Base-by-base conservation (phyloP, 2,888 invertebrate species). In the Parasteatoda lunata region DNA sequence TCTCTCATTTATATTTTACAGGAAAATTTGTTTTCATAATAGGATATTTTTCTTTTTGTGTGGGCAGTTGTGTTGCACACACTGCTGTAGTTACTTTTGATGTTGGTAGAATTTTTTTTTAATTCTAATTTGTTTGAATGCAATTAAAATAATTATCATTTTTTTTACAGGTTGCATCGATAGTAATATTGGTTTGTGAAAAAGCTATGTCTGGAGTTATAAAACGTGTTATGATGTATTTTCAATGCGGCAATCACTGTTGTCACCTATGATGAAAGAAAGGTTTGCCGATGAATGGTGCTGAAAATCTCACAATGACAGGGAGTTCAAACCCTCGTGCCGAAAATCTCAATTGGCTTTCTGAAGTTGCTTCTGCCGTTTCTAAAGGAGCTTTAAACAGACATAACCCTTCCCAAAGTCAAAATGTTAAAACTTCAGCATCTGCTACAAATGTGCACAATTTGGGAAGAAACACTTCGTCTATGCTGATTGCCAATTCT, bases 331-430 rank as follows among this genome's bases (percentile, higher is more conserved):
- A 80, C 64, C 79, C 83, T 52, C 79, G 64, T 52, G 15, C 76
- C 72, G 89, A 89, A 30, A 82, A 89, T 45, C 75, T 89, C 13
- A 80, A 79, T 72, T 89, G 89, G 89, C 78, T 89, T n/a, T 78
- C 89, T 30, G 86, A 89, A 69, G 85, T 89, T 51, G 85, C 88
- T 51, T 83, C 88, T 47, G 83, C 78, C 48, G 83, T 72, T 11
- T 71, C 80, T 15, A 82, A 81, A 78, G 88, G 83, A 65, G 49
- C 86, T 15, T 15, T 72, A 5, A 76, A 71, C 6, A 64, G 64
- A 47, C 79, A 75, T 54, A 11, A 30, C n/a, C 30, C 78, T 15
- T 77, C 80, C 66, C 77, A 79, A 8, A 65, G 72, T 30, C 79
- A 68, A 47, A 77, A 76, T 70, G 68, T 71, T 7, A 49, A 11